phyloP scores from a whole-genome alignment of 2,113 vertebrate genomes.

The Hirundichthys speculiger region DNA sequence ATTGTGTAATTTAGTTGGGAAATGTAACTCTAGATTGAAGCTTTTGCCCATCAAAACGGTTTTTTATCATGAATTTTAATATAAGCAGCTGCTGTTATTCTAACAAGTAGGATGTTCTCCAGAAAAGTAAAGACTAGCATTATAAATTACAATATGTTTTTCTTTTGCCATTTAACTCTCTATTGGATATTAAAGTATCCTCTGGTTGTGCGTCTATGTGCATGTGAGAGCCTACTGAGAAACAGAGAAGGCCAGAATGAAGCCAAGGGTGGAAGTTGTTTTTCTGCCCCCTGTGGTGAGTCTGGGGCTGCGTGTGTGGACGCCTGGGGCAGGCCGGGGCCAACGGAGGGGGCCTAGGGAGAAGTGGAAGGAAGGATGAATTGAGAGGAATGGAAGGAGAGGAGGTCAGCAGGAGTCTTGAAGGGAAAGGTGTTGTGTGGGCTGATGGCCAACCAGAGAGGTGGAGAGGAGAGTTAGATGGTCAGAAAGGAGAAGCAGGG shows the following conservation, averaged over 20 bases:
- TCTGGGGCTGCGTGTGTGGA: conserved; percentile 65
- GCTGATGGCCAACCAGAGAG: conserved; percentile 70
- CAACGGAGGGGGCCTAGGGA: conserved; percentile 78
- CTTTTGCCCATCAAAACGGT: no score
- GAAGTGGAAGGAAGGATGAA: conserved; percentile 63
- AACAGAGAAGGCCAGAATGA: conserved; percentile 31
- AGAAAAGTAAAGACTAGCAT: no score
- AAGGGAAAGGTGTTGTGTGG: conserved; percentile 75
- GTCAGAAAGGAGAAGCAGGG: background rate
- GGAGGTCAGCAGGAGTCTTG: conserved; percentile 71
- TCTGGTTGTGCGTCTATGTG: conserved; percentile 43
- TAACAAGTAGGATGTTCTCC: no score
- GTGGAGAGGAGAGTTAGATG: conserved; percentile 44
- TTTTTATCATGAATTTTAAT: no score
- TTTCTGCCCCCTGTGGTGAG: conserved; percentile 82
- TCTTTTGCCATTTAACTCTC: conserved; percentile 20
- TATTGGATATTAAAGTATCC: conserved; percentile 23
- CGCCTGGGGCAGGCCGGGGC: conserved; percentile 74
- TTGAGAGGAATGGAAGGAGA: conserved; percentile 57
- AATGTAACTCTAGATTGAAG: no score
- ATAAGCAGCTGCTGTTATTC: no score
- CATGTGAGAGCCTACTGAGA: conserved; percentile 4
- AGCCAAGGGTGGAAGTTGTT: conserved; percentile 83
- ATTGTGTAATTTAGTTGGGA: no score
- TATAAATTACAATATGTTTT: no score